These are phyloP conservation scores for Eucera pruinosa DNA, from an alignment of 2,888 invertebrate species.

Conservation along the genomic window DNA sequence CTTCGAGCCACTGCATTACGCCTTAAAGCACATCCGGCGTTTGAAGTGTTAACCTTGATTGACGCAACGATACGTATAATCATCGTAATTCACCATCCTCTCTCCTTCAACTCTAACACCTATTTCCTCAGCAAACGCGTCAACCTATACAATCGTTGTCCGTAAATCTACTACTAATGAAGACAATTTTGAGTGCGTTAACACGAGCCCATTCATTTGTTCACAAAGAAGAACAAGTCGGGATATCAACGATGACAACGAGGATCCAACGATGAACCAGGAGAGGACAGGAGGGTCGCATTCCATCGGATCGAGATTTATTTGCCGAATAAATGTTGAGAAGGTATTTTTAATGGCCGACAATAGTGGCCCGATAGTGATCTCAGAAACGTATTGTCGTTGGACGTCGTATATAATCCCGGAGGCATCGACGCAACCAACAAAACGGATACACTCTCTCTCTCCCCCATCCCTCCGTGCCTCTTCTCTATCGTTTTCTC, in stretches of 20 bases:
- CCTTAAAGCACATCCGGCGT: no score
- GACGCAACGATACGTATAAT: no score
- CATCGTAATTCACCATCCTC: no score
- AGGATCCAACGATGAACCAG: conserved; percentile 56
- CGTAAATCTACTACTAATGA: no score
- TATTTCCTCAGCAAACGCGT: no score
- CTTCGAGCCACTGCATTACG: no score
- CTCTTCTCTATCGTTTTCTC: conserved; percentile 35
- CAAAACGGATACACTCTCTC: conserved; percentile 72
- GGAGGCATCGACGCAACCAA: conserved; percentile 74
- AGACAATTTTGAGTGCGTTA: conserved; percentile 54
- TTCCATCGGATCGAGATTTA: conserved; percentile 75
- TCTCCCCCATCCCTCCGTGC: conserved; percentile 27
- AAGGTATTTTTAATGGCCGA: conserved; percentile 79
- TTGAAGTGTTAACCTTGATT: no score
- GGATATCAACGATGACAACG: conserved; percentile 66
- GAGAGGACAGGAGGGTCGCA: conserved; percentile 66
- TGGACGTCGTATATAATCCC: conserved; percentile 78
- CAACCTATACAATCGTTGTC: no score
- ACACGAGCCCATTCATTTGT: conserved; percentile 53
- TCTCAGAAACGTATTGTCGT: conserved; percentile 78
- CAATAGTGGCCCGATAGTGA: conserved; percentile 77
- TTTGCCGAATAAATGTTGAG: conserved; percentile 79
- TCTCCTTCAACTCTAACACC: no score
- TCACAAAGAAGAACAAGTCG: conserved; percentile 42